Conservation (phyloP, 2,797 vertebrate genomes). For the Sebastes oblongus region DNA sequence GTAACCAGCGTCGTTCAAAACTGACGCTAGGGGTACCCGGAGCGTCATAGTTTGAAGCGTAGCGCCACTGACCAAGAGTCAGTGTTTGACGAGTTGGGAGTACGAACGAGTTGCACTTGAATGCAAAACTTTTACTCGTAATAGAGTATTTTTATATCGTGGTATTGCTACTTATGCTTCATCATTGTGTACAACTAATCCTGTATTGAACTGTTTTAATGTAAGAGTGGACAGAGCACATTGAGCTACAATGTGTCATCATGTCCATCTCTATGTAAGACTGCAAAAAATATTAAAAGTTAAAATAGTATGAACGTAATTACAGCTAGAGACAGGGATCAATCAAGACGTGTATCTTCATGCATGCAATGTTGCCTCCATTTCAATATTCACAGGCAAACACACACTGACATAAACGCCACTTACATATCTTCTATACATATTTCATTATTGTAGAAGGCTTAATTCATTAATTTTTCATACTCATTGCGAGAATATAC, state of each 20-base stretch:
- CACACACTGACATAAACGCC: background rate
- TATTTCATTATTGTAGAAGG: conserved; percentile 27
- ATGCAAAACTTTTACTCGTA: background rate
- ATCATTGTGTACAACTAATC: background rate
- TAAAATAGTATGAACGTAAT: background rate
- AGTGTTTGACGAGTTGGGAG: background rate
- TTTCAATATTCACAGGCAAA: background rate
- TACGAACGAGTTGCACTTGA: background rate
- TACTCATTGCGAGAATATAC: background rate
- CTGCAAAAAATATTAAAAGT: background rate
- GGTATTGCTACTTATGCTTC: background rate
- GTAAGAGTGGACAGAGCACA: background rate
- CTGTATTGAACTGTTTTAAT: background rate
- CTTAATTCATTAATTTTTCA: conserved; percentile 25
- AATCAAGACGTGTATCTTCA: background rate
- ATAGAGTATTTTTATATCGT: no score
- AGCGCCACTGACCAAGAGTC: no score
- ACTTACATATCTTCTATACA: conserved; percentile 12
- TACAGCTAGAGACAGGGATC: background rate
- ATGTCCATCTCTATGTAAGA: background rate
- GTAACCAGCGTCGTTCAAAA: background rate
- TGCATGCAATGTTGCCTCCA: background rate
- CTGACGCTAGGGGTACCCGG: background rate
- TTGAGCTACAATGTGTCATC: background rate
- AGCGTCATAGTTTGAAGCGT: background rate